Conservation (phyloP, 1,140 invertebrate genomes). For the Papilio machaon region DNA sequence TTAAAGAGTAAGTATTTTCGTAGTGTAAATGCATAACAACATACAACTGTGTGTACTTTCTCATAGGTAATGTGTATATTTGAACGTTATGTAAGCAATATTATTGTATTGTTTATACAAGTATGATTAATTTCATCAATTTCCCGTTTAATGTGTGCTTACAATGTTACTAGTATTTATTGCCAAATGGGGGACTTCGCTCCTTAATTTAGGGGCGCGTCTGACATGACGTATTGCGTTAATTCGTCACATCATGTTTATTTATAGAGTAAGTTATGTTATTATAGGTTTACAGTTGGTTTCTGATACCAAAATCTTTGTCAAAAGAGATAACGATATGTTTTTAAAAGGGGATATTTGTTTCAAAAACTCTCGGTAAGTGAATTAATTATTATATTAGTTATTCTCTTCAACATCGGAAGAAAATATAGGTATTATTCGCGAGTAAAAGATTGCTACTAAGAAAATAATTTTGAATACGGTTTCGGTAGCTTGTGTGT, state of each 20-base stretch:
- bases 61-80: too few species aligned
- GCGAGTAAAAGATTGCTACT: too few species aligned
- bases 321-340: too few species aligned
- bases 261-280: slow-evolving; percentile 39
- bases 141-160: slow-evolving; percentile 8
- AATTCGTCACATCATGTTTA: slow-evolving; percentile 62
- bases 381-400: neutral
- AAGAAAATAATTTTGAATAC: too few species aligned
- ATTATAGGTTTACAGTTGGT: slow-evolving; percentile 53
- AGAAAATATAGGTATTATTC: neutral
- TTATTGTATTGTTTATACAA: neutral
- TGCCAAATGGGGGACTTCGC: slow-evolving; percentile 44
- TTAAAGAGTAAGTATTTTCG: too few species aligned
- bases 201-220: slow-evolving; percentile 50
- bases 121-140: slow-evolving; percentile 1
- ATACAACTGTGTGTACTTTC: too few species aligned
- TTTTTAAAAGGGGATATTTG: too few species aligned
- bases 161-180: slow-evolving; percentile 24
- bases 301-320: too few species aligned
- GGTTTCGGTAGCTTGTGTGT: too few species aligned
- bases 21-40: too few species aligned
- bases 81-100: neutral
- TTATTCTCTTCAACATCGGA: neutral
- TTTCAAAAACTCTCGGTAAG: too few species aligned
- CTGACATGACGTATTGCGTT: slow-evolving; percentile 61